Conservation (phyloP, 37 sponge, comb jelly and placozoan species). For the Tethya wilhelma region DNA sequence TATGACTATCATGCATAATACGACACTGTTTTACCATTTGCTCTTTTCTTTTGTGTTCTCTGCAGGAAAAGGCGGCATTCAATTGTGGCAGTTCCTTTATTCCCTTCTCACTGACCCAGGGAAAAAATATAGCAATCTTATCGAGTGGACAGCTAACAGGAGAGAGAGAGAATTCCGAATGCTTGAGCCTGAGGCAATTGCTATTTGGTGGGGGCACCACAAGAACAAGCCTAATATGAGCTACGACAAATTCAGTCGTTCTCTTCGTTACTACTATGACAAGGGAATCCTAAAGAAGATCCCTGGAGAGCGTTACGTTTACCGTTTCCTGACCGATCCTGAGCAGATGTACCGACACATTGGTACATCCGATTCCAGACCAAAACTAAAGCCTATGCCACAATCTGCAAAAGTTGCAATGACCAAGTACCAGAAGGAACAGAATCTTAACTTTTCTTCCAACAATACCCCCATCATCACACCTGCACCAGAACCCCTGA, state of each 20-base stretch:
- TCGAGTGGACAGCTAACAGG: slow-evolving; percentile 76
- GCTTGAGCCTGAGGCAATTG: slow-evolving; percentile 81
- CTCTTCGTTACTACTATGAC: slow-evolving; percentile 90
- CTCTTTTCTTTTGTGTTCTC: not conserved
- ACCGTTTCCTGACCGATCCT: slow-evolving; percentile 72
- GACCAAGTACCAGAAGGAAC: slow-evolving; percentile 3
- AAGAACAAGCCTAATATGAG: slow-evolving; percentile 85
- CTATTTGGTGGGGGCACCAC: slow-evolving; percentile 83
- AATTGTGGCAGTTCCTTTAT: slow-evolving; percentile 88
- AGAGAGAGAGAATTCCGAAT: slow-evolving; percentile 64
- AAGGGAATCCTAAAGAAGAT: slow-evolving; percentile 80
- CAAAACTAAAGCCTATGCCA: slow-evolving; percentile 73
- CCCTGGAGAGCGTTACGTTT: slow-evolving; percentile 76
- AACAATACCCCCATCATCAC: slow-evolving; percentile 1
- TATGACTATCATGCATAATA: not conserved
- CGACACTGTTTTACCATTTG: not conserved
- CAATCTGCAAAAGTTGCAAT: slow-evolving; percentile 35
- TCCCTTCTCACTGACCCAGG: slow-evolving; percentile 63
- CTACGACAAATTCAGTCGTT: slow-evolving; percentile 89
- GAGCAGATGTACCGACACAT: slow-evolving; percentile 68
- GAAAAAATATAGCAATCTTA: slow-evolving; percentile 47
- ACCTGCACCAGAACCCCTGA: slow-evolving; percentile 26
- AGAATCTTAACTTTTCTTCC: not conserved
- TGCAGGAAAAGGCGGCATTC: slow-evolving; percentile 80
- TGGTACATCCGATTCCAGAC: slow-evolving; percentile 57